phyloP scores from a whole-genome alignment of 2,797 vertebrate genomes.

The Thunnus albacares region DNA sequence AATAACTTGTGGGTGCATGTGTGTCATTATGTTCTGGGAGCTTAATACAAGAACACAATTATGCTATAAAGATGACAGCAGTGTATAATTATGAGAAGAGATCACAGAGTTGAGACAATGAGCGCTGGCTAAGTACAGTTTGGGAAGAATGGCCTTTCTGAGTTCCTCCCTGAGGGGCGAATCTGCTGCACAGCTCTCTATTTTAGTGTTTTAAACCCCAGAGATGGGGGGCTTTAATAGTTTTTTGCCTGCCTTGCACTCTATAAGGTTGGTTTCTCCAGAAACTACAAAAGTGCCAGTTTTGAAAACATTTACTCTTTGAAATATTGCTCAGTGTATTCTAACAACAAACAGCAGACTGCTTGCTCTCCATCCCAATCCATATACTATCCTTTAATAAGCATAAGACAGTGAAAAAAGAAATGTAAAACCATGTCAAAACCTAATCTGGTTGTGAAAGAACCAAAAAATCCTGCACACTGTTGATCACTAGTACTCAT shows the following conservation, averaged over 20 bases:
- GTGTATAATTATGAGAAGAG: constrained; percentile 7
- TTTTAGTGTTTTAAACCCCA: constrained; percentile 66
- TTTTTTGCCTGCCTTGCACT: constrained; percentile 62
- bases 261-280: constrained; percentile 35
- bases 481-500: too few relatives aligned
- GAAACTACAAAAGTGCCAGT: constrained; percentile 30
- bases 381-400: background rate
- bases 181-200: constrained; percentile 57
- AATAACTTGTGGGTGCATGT: background rate
- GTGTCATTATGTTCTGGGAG: background rate
- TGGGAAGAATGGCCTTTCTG: constrained; percentile 45
- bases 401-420: constrained; percentile 1
- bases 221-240: constrained; percentile 60
- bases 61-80: background rate
- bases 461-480: too few relatives aligned
- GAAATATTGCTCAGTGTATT: constrained; percentile 27
- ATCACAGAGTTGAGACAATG: constrained; percentile 52
- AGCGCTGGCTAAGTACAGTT: constrained; percentile 40
- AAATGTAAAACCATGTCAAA: background rate
- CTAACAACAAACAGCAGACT: constrained; percentile 13
- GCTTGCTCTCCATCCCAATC: background rate
- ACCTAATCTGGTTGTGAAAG: background rate
- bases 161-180: constrained; percentile 55
- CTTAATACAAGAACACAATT: constrained; percentile 1
- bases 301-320: constrained; percentile 30